Base-by-base conservation (phyloP, 2,888 invertebrate species). In the Catocala fraxini region DNA sequence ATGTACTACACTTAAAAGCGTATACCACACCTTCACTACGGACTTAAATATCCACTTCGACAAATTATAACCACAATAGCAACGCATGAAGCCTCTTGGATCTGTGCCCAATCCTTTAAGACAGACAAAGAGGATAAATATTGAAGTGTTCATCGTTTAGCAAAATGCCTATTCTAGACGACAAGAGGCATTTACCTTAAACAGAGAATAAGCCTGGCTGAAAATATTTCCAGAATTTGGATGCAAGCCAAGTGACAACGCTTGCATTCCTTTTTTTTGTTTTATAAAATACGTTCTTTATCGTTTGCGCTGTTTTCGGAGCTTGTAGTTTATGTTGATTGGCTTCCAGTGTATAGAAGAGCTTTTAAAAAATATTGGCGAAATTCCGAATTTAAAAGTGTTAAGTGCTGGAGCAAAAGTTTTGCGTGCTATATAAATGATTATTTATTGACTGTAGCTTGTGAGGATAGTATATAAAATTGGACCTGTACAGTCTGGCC, bases 181-280 rank as follows among this genome's bases (percentile, higher is more conserved):
- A 77, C 68, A 74, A 72, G 75, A 74, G 63, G 61, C 66, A 63
- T 77, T 75, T 74, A 75, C 68, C 65, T 74, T 74, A 74, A 74
- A 75, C 66, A 70, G 66, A 59, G 66, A 66, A 73, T 77, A 77
- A 73, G 66, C 66, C 62, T 53, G 56, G 64, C 62, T 64, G 63
- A 66, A 70, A 75, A 75, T 77, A 77, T 75, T 73, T 64, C 60
- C 54, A 68, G 64, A 49, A 66, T 65, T 74, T 77, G 75, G 75
- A 63, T 45, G 54, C 41, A 6, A 13, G 75, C 75, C 75, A 75
- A 66, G 56, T 51, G 60, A 63, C 52, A 48, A 56, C 59, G 70
- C 62, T 65, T 63, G 60, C 53, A 43, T 33, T 39, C 59, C 62
- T 75, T 66, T 55, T 65, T 62, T 62, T 66, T 42, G 46, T 58